Evolutionary conservation across 2,888 invertebrate species (phyloP).

Genomic region (Emmelina monodactyla): DNA sequence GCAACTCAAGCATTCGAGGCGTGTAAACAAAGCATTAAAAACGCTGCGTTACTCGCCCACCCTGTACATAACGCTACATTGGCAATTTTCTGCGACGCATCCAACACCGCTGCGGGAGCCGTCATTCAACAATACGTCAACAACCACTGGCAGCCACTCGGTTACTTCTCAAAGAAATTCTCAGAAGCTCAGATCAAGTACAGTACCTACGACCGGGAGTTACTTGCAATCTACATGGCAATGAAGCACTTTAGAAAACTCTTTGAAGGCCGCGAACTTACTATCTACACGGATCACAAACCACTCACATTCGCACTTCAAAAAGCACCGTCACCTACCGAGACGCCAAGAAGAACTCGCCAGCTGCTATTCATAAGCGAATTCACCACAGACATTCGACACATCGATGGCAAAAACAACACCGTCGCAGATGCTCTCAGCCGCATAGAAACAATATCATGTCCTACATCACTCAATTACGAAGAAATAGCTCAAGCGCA

Average conservation of each 20-base stretch:
- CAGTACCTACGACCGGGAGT: slow-evolving; percentile 15
- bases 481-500: slow-evolving; percentile 7
- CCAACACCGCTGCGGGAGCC: no score
- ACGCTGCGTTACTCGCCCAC: slow-evolving; percentile 17
- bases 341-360: slow-evolving; percentile 9
- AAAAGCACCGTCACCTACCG: slow-evolving; percentile 3
- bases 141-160: neutral
- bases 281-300: slow-evolving; percentile 3
- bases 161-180: slow-evolving; percentile 17
- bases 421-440: slow-evolving; percentile 13
- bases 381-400: slow-evolving; percentile 12
- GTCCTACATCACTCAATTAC: slow-evolving; percentile 7
- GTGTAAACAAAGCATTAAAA: slow-evolving; percentile 17
- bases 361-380: slow-evolving; percentile 14
- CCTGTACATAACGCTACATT: no score
- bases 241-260: slow-evolving; percentile 15
- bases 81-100: no score
- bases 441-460: slow-evolving; percentile 16
- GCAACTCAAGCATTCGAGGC: slow-evolving; percentile 11
- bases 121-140: no score
- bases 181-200: slow-evolving; percentile 24
- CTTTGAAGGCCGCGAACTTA: slow-evolving; percentile 13
- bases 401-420: slow-evolving; percentile 11
- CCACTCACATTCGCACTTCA: slow-evolving; percentile 9
- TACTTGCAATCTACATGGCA: slow-evolving; percentile 16